Base-by-base conservation (phyloP, 1,140 invertebrate genomes). In the Asobara japonica region DNA sequence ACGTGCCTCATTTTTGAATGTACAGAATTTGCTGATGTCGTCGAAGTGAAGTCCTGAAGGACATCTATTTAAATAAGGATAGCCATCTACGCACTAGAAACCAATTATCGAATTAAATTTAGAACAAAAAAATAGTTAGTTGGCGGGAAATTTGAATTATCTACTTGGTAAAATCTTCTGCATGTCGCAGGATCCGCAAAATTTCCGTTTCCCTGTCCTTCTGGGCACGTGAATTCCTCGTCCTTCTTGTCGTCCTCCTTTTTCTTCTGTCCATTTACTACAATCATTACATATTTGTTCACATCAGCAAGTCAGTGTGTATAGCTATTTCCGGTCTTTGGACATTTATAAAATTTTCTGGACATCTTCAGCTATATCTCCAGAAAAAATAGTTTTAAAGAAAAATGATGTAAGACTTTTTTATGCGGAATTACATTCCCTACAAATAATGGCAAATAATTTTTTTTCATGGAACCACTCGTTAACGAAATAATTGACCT, bases 161-260 rank as follows among this genome's bases (percentile, higher is more conserved):
- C 81, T 87, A 94, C 94, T 89, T 96, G 94, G 86, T 95, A 96
- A 88, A 97, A 97, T 79, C 94, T 89, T 74, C 94, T 89, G 80
- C 95, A 97, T 6, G 94, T 96, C 16, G 90, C 92, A 3, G 95
- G 95, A 88, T 97, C 95, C n/a, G 95, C 95, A 84, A 93, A 97
- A 80, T 96, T 95, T 65, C 95, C 95, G 82, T 96, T 95, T 73
- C 94, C 95, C 77, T 91, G 90, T 18, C 90, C 90, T 77, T 91
- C 90, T 2, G 93, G 94, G 81, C 94, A 95, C 66, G 83, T 84
- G 74, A 93, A 95, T 70, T 92, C 91, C 74, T 91, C 90, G 60
- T 91, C 90, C 72, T 92, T 90, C 31, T 87, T 88, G 20, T 88
- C 86, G 31, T 91, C 90, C 13, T 87, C 85, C n/a, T 84, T 84